phyloP scores from a whole-genome alignment of 1,140 invertebrate species.

The Dysdera silvatica region DNA sequence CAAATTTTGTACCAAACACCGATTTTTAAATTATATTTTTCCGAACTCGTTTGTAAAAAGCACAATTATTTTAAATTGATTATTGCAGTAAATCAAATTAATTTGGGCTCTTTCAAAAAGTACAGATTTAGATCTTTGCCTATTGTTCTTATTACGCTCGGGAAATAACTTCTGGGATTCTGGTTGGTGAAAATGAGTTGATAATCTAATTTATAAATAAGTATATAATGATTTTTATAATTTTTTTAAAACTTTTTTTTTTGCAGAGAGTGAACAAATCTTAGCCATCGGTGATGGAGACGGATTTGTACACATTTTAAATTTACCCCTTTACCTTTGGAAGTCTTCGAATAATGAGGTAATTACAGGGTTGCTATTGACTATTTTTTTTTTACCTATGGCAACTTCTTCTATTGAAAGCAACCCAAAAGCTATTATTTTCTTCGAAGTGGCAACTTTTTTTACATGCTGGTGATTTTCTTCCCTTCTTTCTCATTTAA shows the following conservation, averaged over 20 bases:
- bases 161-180: too few species aligned
- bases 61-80: too few species aligned
- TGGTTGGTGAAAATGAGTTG: too few species aligned
- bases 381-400: neutral
- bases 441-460: neutral
- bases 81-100: too few species aligned
- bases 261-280: constrained; percentile 6
- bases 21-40: too few species aligned
- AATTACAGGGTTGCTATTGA: neutral
- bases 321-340: neutral
- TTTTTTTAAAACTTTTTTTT: neutral
- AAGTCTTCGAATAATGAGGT: constrained; percentile 11
- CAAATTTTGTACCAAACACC: too few species aligned
- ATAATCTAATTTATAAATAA: too few species aligned
- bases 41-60: too few species aligned
- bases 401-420: neutral
- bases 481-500: neutral
- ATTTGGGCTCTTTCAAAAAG: too few species aligned
- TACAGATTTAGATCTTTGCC: too few species aligned
- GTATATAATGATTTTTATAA: too few species aligned
- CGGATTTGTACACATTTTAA: constrained; percentile 8
- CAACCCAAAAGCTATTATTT: neutral
- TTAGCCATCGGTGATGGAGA: constrained; percentile 5
- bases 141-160: too few species aligned
- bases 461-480: neutral